phyloP scores from a whole-genome alignment of 2,797 vertebrate species.

The Apogon hyalosoma region DNA sequence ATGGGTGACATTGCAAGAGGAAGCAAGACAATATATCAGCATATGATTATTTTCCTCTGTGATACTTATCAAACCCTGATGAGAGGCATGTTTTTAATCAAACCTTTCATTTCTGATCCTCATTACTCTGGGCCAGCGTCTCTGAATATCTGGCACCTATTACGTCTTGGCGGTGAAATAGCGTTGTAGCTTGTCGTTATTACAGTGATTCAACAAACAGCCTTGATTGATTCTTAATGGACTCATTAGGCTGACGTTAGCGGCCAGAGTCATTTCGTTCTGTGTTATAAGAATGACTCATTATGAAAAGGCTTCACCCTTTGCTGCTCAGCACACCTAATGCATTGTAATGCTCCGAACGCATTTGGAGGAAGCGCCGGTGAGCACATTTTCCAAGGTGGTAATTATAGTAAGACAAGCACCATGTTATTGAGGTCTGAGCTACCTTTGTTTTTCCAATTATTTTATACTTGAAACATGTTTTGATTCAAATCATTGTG shows the following conservation, averaged over 20 bases:
- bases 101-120: constrained; percentile 27
- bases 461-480: constrained; percentile 32
- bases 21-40: not conserved
- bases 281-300: constrained; percentile 63
- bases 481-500: constrained; percentile 41
- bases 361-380: constrained; percentile 29
- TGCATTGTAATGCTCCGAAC: constrained; percentile 58
- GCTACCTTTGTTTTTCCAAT: constrained; percentile 54
- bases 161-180: constrained; percentile 34
- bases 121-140: constrained; percentile 18
- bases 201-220: constrained; percentile 53
- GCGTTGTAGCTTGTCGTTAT: constrained; percentile 33
- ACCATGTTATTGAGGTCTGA: constrained; percentile 32
- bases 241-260: constrained; percentile 58
- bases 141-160: constrained; percentile 37
- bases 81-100: constrained; percentile 27
- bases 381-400: constrained; percentile 44
- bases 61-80: constrained; percentile 33
- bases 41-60: constrained; percentile 6
- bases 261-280: constrained; percentile 46
- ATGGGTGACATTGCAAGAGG: no score
- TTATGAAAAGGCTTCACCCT: constrained; percentile 55
- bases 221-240: constrained; percentile 66
- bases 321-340: constrained; percentile 46
- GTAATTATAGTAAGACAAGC: constrained; percentile 50